Evolutionary conservation across 2,888 invertebrate species (phyloP).

Genomic region (Sthenelais limicola): DNA sequence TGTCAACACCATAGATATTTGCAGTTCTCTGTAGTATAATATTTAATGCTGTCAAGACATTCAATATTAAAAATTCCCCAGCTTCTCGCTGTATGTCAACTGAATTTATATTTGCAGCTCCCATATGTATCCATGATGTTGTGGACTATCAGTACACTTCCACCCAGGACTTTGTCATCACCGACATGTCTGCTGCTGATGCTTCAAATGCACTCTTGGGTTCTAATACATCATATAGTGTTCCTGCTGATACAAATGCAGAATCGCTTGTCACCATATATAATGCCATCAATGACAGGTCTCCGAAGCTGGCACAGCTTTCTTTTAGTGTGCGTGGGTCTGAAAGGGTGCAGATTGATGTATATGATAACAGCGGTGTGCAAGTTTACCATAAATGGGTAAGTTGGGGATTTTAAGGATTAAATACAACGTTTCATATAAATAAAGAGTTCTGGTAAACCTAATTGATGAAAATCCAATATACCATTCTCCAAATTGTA

Average conservation of each 20-base stretch:
- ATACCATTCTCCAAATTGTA: no score
- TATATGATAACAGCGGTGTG: conserved; percentile 8
- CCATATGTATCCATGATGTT: not conserved
- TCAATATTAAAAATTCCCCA: no score
- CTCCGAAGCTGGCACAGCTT: not conserved
- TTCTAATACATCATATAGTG: conserved; percentile 4
- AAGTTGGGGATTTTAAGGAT: no score
- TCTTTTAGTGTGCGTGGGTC: not conserved
- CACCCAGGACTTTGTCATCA: not conserved
- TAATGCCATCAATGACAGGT: conserved; percentile 3
- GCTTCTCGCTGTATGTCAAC: no score
- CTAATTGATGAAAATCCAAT: no score
- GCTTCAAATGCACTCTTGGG: conserved; percentile 10
- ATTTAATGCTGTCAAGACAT: no score
- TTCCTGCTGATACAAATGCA: conserved; percentile 7
- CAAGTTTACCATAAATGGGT: conserved; percentile 25
- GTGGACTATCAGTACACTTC: not conserved
- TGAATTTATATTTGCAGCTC: not conserved
- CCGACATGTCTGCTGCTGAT: conserved; percentile 17
- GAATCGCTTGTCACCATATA: conserved; percentile 22
- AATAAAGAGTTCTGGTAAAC: no score
- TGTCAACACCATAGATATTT: no score
- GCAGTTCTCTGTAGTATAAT: no score
- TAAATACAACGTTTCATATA: no score
- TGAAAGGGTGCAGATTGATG: conserved; percentile 16